These are phyloP conservation scores for Marmota flaviventris DNA, from an alignment of 2,113 vertebrate species.

Conservation along the genomic window DNA sequence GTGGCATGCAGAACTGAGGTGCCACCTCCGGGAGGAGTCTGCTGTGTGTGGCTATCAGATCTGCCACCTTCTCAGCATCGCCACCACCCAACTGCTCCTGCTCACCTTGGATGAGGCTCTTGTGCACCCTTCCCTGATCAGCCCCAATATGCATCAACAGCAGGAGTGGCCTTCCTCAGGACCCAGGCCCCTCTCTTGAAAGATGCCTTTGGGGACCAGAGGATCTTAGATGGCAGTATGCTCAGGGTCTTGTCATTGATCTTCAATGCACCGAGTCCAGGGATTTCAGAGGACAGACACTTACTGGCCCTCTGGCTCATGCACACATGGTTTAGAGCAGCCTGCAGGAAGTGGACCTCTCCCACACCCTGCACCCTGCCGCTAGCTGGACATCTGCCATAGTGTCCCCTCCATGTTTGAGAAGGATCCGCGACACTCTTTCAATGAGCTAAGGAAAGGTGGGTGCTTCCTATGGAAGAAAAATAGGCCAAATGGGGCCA, in stretches of 20 bases:
- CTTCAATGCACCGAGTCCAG: neutral
- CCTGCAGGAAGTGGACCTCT: neutral
- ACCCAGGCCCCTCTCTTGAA: neutral
- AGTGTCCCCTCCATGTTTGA: neutral
- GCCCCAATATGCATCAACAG: neutral
- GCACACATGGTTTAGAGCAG: neutral
- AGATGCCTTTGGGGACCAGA: neutral
- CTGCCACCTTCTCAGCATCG: neutral
- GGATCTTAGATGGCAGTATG: neutral
- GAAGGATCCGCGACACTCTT: neutral
- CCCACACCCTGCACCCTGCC: neutral
- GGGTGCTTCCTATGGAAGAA: neutral
- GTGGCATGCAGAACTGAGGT: neutral
- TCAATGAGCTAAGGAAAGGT: neutral
- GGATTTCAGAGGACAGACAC: neutral
- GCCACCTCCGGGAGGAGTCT: neutral
- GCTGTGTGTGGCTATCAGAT: neutral
- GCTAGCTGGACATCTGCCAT: neutral
- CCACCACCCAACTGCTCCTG: neutral
- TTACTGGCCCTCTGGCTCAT: neutral
- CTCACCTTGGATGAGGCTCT: rapidly evolving
- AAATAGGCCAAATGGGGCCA: neutral
- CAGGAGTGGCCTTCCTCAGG: neutral
- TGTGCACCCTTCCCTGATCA: neutral
- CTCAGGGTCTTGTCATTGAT: neutral